Percentiles rank a stretch among this genome's conserved stretches.
These are phyloP conservation scores for Gallinago paraguaiae DNA, from an alignment of 2,113 vertebrate species.

Conservation along the genomic window DNA sequence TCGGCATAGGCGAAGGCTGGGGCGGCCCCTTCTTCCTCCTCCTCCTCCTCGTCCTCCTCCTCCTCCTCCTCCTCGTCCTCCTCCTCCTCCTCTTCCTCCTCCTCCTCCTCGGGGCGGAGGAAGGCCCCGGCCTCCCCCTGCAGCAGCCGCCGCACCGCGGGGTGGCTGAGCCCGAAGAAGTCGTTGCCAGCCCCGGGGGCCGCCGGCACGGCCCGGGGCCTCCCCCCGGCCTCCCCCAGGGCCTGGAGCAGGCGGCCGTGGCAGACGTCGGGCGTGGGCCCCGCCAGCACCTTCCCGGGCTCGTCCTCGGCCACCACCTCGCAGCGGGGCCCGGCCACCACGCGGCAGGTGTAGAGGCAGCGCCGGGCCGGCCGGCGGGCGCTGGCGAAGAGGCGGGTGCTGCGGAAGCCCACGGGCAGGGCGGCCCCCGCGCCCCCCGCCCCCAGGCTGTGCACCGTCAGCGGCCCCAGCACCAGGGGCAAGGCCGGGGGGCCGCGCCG, in stretches of 20 bases:
- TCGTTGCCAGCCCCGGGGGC: background rate
- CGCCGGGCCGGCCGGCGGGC: background rate
- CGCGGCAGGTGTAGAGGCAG: background rate
- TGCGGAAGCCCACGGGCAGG: background rate
- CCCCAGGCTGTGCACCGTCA: background rate
- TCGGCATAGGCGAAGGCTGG: background rate
- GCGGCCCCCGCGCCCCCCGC: background rate
- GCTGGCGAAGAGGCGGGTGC: background rate
- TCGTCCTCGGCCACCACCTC: background rate
- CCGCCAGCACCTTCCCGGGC: background rate
- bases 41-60: fast-evolving
- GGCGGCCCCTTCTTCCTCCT: background rate
- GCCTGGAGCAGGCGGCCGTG: background rate
- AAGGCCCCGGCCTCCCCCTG: background rate
- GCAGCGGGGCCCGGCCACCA: background rate
- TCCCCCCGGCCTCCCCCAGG: background rate
- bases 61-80: fast-evolving
- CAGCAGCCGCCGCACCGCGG: background rate
- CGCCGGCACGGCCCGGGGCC: background rate
- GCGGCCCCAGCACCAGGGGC: background rate
- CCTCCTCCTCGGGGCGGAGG: background rate
- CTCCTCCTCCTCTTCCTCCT: background rate
- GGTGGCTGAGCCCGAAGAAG: background rate
- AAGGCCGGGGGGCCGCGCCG: background rate
- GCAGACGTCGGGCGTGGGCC: background rate